Conservation (phyloP, 2,113 vertebrate species). For the Sardina pilchardus region DNA sequence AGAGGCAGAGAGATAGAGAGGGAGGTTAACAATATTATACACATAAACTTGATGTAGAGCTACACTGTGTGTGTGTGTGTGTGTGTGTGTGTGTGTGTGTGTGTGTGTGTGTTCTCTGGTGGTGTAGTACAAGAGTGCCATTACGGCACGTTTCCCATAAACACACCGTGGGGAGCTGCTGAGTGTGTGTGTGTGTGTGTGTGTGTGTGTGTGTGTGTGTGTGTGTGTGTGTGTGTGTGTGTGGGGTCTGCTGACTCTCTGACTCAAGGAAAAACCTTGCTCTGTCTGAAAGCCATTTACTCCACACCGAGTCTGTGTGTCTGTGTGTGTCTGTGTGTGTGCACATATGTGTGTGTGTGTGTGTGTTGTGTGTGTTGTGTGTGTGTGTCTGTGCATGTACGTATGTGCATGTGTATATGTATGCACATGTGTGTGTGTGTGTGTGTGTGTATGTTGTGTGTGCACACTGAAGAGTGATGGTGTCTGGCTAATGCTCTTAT, state of each 20-base stretch:
- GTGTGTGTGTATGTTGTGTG: neutral
- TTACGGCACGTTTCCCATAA: conserved; percentile 28
- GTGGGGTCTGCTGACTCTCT: too few species aligned
- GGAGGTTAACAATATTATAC: neutral
- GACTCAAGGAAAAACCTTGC: neutral
- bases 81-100: neutral
- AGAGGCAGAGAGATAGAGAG: neutral
- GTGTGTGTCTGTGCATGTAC: too few species aligned
- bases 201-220: too few species aligned
- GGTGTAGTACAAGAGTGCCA: conserved; percentile 18
- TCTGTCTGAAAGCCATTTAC: neutral
- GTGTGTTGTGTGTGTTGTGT: too few species aligned
- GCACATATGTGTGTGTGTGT: neutral
- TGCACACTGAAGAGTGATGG: too few species aligned
- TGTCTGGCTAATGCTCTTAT: too few species aligned
- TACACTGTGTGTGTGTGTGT: too few species aligned
- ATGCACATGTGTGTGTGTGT: neutral
- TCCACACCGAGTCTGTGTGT: neutral
- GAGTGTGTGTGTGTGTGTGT: too few species aligned
- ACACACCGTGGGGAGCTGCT: conserved; percentile 3
- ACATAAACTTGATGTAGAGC: too few species aligned
- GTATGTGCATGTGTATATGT: conserved; percentile 1
- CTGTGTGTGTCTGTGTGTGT: neutral
- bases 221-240: too few species aligned
- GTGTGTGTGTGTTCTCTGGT: neutral